Base-by-base conservation (phyloP, 1,140 invertebrate genomes). In the Choristoneura fumiferana region DNA sequence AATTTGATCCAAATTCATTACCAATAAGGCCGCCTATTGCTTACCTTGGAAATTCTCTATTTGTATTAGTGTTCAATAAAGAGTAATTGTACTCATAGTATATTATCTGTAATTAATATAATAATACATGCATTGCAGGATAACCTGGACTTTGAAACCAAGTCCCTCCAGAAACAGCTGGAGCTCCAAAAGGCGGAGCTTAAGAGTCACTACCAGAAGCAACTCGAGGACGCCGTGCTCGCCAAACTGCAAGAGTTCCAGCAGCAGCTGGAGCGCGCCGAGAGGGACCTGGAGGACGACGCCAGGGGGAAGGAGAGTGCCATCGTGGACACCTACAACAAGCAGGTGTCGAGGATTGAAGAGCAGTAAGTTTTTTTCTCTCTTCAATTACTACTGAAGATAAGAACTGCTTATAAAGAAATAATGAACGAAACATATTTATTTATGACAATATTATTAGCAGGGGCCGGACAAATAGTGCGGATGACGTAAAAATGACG, bases 201-300 rank as follows among this genome's bases (percentile, higher is more conserved):
- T 8, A 93, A 94, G 70, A 90, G 91, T 14, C 92, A 94, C 69
- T 96, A 96, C 71, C 95, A 96, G 74, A 93, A 93, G 58, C 95
- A 96, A 85, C 86, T 96, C 22, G 95, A 96, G 58, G 91, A 92
- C 39, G 93, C 95, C 1, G 94, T 96, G 1, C 90, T 93, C 59
- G 91, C 91, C 12, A 96, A 96, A 79, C 77, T 95, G 53, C 91
- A 92, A 67, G 95, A 96, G 79, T 96, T 96, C 74, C 95, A 96
- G 76, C 81, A 74, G 4, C 94, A 96, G 78, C 86, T 96, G 9
- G 94, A 96, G 62, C 76, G 90, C 14, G 92, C 92, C 4, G 93
- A 95, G 81, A 83, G 88, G 10, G 89, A 91, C 37, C 90, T 95
- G 65, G 91, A 94, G 59, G 80, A 81, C 0, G 93, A 95, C 71